These are phyloP conservation scores for Ophion ellenae DNA, from an alignment of 2,888 invertebrate species.

Conservation along the genomic window DNA sequence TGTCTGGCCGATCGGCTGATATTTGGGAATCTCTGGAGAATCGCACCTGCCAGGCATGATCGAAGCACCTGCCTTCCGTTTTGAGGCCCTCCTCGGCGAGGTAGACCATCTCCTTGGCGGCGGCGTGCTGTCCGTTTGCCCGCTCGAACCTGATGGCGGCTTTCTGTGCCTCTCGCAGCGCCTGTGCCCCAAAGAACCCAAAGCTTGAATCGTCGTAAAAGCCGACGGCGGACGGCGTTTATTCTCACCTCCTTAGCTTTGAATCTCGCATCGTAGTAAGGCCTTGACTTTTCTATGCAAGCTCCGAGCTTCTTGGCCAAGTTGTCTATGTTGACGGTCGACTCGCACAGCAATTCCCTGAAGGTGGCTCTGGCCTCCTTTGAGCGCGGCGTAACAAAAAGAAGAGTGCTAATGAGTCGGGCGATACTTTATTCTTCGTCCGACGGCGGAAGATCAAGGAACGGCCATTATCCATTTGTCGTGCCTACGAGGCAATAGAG, in stretches of 20 bases:
- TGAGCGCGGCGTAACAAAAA: slow-evolving; percentile 26
- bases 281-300: slow-evolving; percentile 94
- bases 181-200: slow-evolving; percentile 80
- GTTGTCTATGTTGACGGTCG: slow-evolving; percentile 91
- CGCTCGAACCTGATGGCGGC: slow-evolving; percentile 93
- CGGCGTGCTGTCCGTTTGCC: slow-evolving; percentile 95
- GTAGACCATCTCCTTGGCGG: slow-evolving; percentile 95
- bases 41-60: slow-evolving; percentile 93
- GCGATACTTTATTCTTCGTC: background rate
- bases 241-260: slow-evolving; percentile 90
- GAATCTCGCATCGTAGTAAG: slow-evolving; percentile 95
- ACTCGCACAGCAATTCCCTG: slow-evolving; percentile 92
- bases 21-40: background rate
- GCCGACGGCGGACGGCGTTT: background rate
- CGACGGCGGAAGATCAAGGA: background rate
- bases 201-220: background rate
- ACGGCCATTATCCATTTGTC: slow-evolving; percentile 77
- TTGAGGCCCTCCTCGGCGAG: slow-evolving; percentile 92
- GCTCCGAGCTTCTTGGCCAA: slow-evolving; percentile 92
- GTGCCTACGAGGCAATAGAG: slow-evolving; percentile 67
- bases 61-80: slow-evolving; percentile 87
- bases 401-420: background rate
- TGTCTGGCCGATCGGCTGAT: no score
- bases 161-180: slow-evolving; percentile 92
- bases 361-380: slow-evolving; percentile 93